phyloP scores from a whole-genome alignment of 2,113 vertebrate species.

The Cyphomyrus plagiostoma region DNA sequence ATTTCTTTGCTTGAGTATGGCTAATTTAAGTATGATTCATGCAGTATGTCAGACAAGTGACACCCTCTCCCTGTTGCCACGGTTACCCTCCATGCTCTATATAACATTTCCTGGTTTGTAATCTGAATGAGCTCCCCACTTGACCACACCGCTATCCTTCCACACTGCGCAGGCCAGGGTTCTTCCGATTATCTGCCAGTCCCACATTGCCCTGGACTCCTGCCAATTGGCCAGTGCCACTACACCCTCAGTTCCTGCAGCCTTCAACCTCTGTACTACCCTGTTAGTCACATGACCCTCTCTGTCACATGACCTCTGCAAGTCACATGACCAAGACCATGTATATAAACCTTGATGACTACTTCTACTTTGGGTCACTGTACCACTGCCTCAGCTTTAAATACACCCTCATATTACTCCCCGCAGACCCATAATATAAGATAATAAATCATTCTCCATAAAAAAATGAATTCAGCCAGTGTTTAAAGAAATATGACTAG shows the following conservation, averaged over 20 bases:
- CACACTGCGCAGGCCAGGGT: conserved; percentile 35
- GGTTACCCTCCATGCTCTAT: conserved; percentile 26
- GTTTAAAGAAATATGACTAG: conserved; percentile 43
- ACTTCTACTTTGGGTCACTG: conserved; percentile 50
- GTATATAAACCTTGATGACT: not conserved
- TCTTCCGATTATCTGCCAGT: conserved; percentile 47
- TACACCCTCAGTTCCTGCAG: not conserved
- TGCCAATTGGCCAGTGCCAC: conserved; percentile 25
- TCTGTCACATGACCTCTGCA: not conserved
- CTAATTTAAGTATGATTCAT: conserved; percentile 59
- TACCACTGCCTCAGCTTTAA: conserved; percentile 44
- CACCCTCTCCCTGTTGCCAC: not conserved
- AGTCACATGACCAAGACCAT: not conserved
- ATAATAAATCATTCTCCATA: conserved; percentile 51
- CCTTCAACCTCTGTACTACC: conserved; percentile 5
- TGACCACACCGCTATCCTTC: conserved; percentile 41
- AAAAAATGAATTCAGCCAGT: conserved; percentile 28
- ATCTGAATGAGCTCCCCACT: conserved; percentile 49
- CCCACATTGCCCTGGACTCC: conserved; percentile 40
- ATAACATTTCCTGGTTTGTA: conserved; percentile 44
- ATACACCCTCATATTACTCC: conserved; percentile 42
- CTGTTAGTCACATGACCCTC: not conserved
- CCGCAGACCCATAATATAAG: conserved; percentile 36
- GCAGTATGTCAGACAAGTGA: conserved; percentile 49
- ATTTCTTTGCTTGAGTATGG: conserved; percentile 59